Percentiles rank a stretch among this genome's conserved stretches.
Evolutionary conservation across 2,113 vertebrate species (phyloP).

Genomic region (Corythornis cristatus): DNA sequence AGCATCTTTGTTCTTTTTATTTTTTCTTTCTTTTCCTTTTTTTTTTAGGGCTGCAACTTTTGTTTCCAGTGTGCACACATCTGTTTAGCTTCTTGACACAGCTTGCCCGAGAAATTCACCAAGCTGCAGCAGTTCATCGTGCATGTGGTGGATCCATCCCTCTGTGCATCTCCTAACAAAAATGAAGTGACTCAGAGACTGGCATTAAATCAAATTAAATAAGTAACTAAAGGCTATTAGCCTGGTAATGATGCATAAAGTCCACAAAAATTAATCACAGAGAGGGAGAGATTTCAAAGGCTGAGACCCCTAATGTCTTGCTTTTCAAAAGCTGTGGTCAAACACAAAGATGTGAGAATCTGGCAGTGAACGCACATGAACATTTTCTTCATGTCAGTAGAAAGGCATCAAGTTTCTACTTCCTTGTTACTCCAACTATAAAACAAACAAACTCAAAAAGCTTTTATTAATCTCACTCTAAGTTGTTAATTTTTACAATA

Average conservation of each 20-base stretch:
- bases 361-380: not conserved
- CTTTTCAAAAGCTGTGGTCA: not conserved
- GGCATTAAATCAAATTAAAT: not conserved
- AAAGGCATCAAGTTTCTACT: not conserved
- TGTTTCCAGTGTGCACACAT: not conserved
- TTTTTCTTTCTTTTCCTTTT: not conserved
- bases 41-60: not conserved
- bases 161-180: not conserved
- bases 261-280: not conserved
- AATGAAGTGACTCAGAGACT: not conserved
- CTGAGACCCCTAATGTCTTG: not conserved
- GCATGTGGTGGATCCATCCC: not conserved
- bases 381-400: not conserved
- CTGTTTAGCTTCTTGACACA: not conserved
- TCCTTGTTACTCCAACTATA: not conserved
- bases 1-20: accelerated
- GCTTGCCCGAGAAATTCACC: not conserved
- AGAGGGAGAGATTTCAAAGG: not conserved
- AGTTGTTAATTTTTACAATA: not conserved
- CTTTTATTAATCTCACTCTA: not conserved
- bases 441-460: not conserved
- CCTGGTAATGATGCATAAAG: not conserved
- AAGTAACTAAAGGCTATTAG: not conserved
- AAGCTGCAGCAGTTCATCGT: not conserved
- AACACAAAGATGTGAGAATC: not conserved